Base-by-base conservation (phyloP, 1,140 invertebrate genomes). In the Drosophila sp. region DNA sequence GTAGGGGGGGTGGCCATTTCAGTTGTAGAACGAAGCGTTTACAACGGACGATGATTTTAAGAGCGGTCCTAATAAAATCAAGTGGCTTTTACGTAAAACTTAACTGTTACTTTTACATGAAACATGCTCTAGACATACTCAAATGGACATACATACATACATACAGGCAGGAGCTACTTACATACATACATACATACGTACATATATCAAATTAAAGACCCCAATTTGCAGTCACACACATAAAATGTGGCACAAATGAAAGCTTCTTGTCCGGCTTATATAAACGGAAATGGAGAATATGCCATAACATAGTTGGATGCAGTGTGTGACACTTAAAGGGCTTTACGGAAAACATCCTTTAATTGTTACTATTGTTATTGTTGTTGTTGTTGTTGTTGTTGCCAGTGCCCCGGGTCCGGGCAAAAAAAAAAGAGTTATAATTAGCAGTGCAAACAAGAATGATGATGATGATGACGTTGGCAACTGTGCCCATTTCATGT, bases 11-110 rank as follows among this genome's bases (percentile, higher is more conserved):
- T 17, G 64, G 57, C 72, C 64, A 75, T 68, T 75, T 70, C 41
- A 47, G 41, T 64, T 76, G 73, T 32, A 44, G 73, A 76, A 70
- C 66, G 73, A 70, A 76, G 35, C 72, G 65, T 76, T 75, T 75
- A 75, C 72, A 75, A 75, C 72, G 72, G 72, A 76, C 73, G 63
- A 77, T 61, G 66, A 78, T 76, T 85, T 85, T 86, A 81, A 70
- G 75, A 81, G 82, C 56, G 75, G 65, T 85, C 58, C 78, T 76
- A 86, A 85, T 85, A 85, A 85, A 85, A 86, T 86, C 79, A 86
- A 85, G 82, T 85, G 82, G 82, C 79, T 82, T 85, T 72, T 75
- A 50, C 76, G 79, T 86, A 79, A 85, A 85, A 86, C 74, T 85
- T 81, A 79, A 79, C 78, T 76, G 82, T 85, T 86, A 81, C 68